Percentiles rank a stretch among this genome's conserved stretches.
Conservation (phyloP, 2,888 invertebrate species). For the Acrocyrtus sp. region DNA sequence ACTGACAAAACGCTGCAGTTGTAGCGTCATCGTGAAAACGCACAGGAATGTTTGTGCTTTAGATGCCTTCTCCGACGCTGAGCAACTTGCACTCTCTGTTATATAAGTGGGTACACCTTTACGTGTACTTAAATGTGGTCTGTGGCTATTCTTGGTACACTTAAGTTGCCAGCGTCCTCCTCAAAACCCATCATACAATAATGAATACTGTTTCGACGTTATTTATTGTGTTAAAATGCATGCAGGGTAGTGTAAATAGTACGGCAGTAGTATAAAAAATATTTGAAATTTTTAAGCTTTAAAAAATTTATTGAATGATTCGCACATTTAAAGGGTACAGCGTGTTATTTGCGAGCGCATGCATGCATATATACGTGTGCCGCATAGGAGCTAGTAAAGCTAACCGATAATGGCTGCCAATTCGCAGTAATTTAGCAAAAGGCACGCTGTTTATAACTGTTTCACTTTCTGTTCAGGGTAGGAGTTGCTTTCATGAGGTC, state of each 20-base stretch:
- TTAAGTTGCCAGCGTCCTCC: conserved; percentile 12
- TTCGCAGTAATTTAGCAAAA: conserved; percentile 15
- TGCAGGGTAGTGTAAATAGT: not conserved
- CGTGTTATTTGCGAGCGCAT: not conserved
- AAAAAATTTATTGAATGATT: conserved; percentile 31
- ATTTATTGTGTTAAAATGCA: conserved; percentile 9
- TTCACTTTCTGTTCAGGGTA: conserved; percentile 14
- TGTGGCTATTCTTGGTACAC: conserved; percentile 36
- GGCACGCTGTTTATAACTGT: too few species aligned
- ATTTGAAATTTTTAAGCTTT: too few species aligned
- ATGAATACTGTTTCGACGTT: not conserved
- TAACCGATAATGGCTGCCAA: not conserved
- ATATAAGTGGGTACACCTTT: too few species aligned
- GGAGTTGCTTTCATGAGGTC: conserved; percentile 19
- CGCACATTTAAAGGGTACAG: not conserved
- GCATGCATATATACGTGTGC: not conserved
- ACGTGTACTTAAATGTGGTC: too few species aligned
- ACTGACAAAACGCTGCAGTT: too few species aligned
- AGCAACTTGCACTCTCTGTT: too few species aligned
- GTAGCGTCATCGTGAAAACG: too few species aligned
- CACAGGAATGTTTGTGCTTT: too few species aligned
- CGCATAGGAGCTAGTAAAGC: not conserved
- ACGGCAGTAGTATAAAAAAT: conserved; percentile 8
- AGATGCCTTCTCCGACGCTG: too few species aligned
- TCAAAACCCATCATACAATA: too few species aligned